Evolutionary conservation across 2,797 vertebrate species (phyloP).

Genomic region (Fistularia tabacaria): DNA sequence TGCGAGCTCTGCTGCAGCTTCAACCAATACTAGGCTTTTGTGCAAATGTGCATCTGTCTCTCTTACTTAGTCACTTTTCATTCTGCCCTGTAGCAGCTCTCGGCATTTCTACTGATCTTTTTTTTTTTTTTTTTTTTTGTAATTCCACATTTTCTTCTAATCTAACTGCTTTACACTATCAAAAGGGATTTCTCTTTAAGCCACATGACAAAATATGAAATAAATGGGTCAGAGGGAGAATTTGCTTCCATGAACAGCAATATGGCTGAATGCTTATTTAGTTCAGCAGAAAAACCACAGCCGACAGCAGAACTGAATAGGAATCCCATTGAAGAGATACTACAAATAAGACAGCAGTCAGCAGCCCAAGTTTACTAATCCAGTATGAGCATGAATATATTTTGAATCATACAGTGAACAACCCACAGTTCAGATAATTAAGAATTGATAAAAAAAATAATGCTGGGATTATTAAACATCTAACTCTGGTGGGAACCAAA

Average conservation of each 20-base stretch:
- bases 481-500: not conserved
- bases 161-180: slow-evolving; percentile 18
- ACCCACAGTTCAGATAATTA: too few relatives aligned
- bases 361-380: not conserved
- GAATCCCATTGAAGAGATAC: slow-evolving; percentile 28
- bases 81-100: slow-evolving; percentile 2
- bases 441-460: too few relatives aligned
- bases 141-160: slow-evolving; percentile 27
- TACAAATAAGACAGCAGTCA: not conserved
- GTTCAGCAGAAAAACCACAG: slow-evolving; percentile 50
- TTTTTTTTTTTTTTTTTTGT: slow-evolving; percentile 4
- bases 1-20: slow-evolving; percentile 58
- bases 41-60: slow-evolving; percentile 40
- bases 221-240: slow-evolving; percentile 63
- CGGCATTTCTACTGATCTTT: slow-evolving; percentile 16
- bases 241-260: slow-evolving; percentile 57
- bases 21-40: slow-evolving; percentile 57
- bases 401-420: not conserved
- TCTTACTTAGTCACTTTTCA: slow-evolving; percentile 30
- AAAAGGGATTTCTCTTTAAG: slow-evolving; percentile 19
- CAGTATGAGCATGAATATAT: not conserved
- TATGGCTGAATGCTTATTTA: slow-evolving; percentile 75
- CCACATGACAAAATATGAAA: slow-evolving; percentile 25
- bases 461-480: too few relatives aligned
- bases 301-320: slow-evolving; percentile 22